These are phyloP conservation scores for Holothuria scabra DNA, from an alignment of 53 echinoderm and acorn worm genomes.

Conservation along the genomic window DNA sequence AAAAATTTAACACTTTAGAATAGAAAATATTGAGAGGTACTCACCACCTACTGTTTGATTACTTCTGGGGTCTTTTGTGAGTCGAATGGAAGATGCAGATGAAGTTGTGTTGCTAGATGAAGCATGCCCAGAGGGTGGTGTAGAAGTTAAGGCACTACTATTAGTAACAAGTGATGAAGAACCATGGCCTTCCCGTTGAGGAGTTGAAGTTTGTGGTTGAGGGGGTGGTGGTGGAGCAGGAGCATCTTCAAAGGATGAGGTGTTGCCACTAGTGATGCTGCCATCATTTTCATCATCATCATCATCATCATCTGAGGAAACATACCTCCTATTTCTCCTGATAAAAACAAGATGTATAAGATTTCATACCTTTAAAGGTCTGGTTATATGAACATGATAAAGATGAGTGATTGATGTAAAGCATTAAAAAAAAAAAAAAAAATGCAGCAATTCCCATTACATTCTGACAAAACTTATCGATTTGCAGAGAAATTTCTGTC, in stretches of 20 bases:
- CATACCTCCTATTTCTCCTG: not conserved
- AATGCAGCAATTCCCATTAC: not conserved
- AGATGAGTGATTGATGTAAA: not conserved
- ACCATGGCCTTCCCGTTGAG: not conserved
- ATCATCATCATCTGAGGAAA: constrained; percentile 12
- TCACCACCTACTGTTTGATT: too few relatives aligned
- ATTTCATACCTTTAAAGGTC: constrained; percentile 15
- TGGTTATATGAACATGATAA: not conserved
- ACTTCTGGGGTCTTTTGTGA: too few relatives aligned
- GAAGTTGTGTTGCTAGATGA: too few relatives aligned
- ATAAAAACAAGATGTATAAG: not conserved
- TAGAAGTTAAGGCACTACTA: too few relatives aligned
- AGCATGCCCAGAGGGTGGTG: too few relatives aligned
- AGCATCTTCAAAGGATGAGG: constrained; percentile 10
- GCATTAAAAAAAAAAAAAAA: not conserved
- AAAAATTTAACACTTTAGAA: not conserved
- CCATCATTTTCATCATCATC: not conserved
- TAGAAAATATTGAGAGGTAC: not conserved
- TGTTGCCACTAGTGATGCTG: not conserved
- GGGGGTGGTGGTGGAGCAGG: constrained; percentile 1
- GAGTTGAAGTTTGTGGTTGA: not conserved
- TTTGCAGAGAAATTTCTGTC: too few relatives aligned
- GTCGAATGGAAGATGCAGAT: too few relatives aligned
- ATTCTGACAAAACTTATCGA: not conserved
- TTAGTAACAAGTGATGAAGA: not conserved